Percentiles rank a stretch among this genome's conserved stretches.
Conservation (phyloP, 2,888 invertebrate species). For the Vandiemenella viatica region DNA sequence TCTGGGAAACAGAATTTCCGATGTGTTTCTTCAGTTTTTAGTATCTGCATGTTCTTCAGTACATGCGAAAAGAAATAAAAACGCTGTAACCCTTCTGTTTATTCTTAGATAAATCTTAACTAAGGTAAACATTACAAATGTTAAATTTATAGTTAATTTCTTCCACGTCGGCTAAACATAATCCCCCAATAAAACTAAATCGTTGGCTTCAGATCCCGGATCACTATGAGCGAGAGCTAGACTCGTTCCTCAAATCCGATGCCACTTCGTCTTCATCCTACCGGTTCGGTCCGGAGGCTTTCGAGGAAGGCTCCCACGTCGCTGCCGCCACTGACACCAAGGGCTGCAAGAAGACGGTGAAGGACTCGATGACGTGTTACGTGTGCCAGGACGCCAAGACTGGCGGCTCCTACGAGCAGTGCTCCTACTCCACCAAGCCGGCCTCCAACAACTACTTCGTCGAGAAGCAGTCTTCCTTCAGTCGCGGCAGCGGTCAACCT, state of each 20-base stretch:
- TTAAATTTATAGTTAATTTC: too few species aligned
- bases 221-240: conserved; percentile 2
- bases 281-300: conserved; percentile 27
- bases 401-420: conserved; percentile 63
- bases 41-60: too few species aligned
- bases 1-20: too few species aligned
- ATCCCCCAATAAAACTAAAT: neutral
- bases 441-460: conserved; percentile 21
- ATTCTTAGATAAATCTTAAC: too few species aligned
- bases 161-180: too few species aligned
- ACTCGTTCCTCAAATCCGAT: neutral
- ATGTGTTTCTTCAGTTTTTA: too few species aligned
- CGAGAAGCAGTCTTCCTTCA: conserved; percentile 16
- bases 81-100: too few species aligned
- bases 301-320: conserved; percentile 17
- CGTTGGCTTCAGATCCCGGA: neutral
- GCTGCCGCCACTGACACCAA: conserved; percentile 1
- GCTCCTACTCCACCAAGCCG: conserved; percentile 60
- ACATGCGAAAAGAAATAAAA: too few species aligned
- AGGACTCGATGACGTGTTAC: conserved; percentile 24
- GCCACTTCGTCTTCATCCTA: too few species aligned
- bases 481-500: conserved; percentile 5
- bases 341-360: conserved; percentile 11
- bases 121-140: neutral
- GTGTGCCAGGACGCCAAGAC: conserved; percentile 59